Evolutionary conservation across 2,888 invertebrate genomes (phyloP).

Genomic region (Griposia aprilina): DNA sequence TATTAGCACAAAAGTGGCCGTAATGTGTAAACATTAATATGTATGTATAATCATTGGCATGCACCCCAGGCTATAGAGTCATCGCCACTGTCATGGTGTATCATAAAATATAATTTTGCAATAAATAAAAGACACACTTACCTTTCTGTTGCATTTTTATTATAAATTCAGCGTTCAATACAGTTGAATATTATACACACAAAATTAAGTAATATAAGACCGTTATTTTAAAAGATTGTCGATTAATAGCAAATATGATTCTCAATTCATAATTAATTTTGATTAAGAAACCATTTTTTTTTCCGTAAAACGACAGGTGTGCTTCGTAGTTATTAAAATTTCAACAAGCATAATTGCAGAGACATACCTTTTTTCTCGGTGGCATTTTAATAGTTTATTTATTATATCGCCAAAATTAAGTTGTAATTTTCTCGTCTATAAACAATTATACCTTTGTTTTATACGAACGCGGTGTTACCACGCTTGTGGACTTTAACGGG

Average conservation of each 20-base stretch:
- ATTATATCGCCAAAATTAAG: slow-evolving; percentile 29
- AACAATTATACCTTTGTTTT: not conserved
- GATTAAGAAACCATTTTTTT: slow-evolving; percentile 54
- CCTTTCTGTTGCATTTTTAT: slow-evolving; percentile 16
- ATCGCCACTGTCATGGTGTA: slow-evolving; percentile 8
- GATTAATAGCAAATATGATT: slow-evolving; percentile 28
- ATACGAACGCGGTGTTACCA: not conserved
- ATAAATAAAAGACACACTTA: slow-evolving; percentile 26
- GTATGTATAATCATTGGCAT: slow-evolving; percentile 12
- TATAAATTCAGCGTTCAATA: not conserved
- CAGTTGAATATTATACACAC: slow-evolving; percentile 21
- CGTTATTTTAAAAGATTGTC: slow-evolving; percentile 31
- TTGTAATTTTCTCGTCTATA: slow-evolving; percentile 13
- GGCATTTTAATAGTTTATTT: slow-evolving; percentile 31
- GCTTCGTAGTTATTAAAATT: slow-evolving; percentile 37
- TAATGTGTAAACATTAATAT: slow-evolving; percentile 31
- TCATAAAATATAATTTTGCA: slow-evolving; percentile 19
- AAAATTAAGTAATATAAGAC: slow-evolving; percentile 41
- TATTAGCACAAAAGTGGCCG: slow-evolving; percentile 4
- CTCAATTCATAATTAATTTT: slow-evolving; percentile 37
- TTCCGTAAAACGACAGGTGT: slow-evolving; percentile 46
- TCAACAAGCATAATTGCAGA: slow-evolving; percentile 29
- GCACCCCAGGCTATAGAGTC: not conserved
- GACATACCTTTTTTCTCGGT: slow-evolving; percentile 13
- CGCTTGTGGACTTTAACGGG: not conserved